A percentile compares a stretch with the other conserved stretches of the same genome.
Conservation (phyloP, 1,140 invertebrate species). For the Conus betulinus region DNA sequence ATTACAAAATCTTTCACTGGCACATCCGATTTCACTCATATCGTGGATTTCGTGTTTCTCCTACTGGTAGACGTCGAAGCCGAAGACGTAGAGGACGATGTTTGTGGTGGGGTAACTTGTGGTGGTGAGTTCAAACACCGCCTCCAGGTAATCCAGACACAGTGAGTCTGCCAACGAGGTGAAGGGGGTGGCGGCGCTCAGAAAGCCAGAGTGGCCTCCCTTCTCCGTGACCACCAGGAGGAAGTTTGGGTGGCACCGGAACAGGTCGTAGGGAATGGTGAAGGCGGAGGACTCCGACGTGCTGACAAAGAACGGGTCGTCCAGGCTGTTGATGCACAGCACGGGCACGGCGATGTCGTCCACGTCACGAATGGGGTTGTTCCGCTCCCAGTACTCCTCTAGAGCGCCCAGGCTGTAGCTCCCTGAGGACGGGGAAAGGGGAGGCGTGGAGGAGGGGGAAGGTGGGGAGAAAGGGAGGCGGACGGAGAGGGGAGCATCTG, state of each 20-base stretch:
- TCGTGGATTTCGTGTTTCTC: not conserved
- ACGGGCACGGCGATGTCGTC: constrained; percentile 71
- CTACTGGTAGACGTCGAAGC: not conserved
- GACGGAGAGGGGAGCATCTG: too few species aligned
- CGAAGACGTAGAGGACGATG: not conserved
- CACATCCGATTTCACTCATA: not conserved
- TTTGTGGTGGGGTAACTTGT: not conserved
- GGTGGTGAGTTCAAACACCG: constrained; percentile 57
- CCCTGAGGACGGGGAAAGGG: too few species aligned
- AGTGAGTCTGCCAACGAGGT: constrained; percentile 57
- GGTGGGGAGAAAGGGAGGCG: too few species aligned
- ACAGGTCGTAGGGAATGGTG: constrained; percentile 63
- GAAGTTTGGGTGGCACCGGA: constrained; percentile 63
- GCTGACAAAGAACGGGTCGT: constrained; percentile 62
- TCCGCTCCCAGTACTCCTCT: constrained; percentile 67
- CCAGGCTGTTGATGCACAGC: constrained; percentile 66
- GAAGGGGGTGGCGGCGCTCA: constrained; percentile 49
- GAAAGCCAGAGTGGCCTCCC: constrained; percentile 69
- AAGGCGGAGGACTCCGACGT: not conserved
- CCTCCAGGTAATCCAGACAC: constrained; percentile 58
- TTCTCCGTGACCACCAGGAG: constrained; percentile 57
- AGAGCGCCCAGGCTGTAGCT: constrained; percentile 1
- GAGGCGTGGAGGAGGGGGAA: too few species aligned
- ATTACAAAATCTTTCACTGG: not conserved
- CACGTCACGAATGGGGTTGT: constrained; percentile 69